Evolutionary conservation across 2,113 vertebrate genomes (phyloP).

Genomic region (Etheostoma cragini): DNA sequence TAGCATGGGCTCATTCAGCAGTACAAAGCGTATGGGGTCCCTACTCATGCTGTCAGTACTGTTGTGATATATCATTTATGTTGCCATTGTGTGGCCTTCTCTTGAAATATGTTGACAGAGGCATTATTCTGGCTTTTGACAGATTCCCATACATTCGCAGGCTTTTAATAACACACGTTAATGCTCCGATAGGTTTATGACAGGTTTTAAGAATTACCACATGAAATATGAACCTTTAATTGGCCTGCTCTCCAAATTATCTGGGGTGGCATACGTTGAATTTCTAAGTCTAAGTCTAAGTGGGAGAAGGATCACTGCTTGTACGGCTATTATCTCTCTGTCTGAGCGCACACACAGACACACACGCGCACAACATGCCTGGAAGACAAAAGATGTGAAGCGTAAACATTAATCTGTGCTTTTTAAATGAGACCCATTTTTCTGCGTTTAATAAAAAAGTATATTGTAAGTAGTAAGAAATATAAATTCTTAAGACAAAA

Average conservation of each 20-base stretch:
- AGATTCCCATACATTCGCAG: constrained; percentile 76
- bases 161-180: constrained; percentile 71
- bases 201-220: constrained; percentile 58
- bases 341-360: constrained; percentile 6
- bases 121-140: constrained; percentile 75
- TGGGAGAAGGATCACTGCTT: constrained; percentile 37
- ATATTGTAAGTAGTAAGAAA: constrained; percentile 34
- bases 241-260: constrained; percentile 45
- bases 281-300: constrained; percentile 36
- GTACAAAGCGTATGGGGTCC: constrained; percentile 76
- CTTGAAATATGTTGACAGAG: constrained; percentile 71
- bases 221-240: constrained; percentile 70
- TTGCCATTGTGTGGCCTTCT: constrained; percentile 70
- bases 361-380: constrained; percentile 28
- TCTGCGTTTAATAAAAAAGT: constrained; percentile 59
- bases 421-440: constrained; percentile 45
- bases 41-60: constrained; percentile 70
- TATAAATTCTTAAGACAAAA: constrained; percentile 52
- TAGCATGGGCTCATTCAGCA: constrained; percentile 68
- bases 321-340: constrained; percentile 43
- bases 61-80: constrained; percentile 83
- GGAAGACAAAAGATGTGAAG: constrained; percentile 39
- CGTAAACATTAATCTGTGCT: constrained; percentile 44
- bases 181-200: constrained; percentile 69
- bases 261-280: constrained; percentile 36